phyloP scores from a whole-genome alignment of 2,113 vertebrate species.

The Morone saxatilis region DNA sequence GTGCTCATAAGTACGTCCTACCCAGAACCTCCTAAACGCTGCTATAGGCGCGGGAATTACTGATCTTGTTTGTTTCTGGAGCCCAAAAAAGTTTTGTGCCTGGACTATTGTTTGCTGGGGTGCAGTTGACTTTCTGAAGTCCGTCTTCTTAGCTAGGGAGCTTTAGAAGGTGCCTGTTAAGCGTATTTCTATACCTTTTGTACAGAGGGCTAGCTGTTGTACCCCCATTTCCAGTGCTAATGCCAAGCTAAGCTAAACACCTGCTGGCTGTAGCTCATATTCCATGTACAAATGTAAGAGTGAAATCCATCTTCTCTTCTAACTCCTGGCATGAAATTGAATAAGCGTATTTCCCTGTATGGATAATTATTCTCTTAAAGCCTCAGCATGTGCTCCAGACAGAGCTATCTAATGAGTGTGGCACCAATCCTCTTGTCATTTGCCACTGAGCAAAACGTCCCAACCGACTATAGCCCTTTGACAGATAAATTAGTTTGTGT shows the following conservation, averaged over 20 bases:
- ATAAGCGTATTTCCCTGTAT: neutral
- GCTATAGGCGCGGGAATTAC: too few species aligned
- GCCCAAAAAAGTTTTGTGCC: too few species aligned
- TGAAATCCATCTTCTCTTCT: neutral
- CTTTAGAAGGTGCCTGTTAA: neutral
- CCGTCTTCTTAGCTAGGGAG: neutral
- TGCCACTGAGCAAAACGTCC: neutral
- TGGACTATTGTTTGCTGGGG: too few species aligned
- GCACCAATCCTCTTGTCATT: conserved; percentile 10
- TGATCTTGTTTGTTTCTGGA: neutral
- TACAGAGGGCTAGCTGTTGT: neutral
- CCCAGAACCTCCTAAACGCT: too few species aligned
- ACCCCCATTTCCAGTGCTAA: neutral
- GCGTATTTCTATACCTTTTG: too few species aligned
- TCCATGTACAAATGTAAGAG: neutral
- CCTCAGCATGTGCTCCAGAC: neutral
- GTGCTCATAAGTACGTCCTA: too few species aligned
- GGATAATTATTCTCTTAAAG: neutral
- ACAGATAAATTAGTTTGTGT: conserved; percentile 11
- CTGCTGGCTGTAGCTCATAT: neutral
- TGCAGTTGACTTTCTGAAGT: too few species aligned
- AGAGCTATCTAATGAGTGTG: neutral
- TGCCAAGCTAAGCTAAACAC: neutral
- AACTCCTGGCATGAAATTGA: neutral
- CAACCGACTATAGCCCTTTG: conserved; percentile 26